Base-by-base conservation (phyloP, 2,113 vertebrate species). In the Eleginops maclovinus region DNA sequence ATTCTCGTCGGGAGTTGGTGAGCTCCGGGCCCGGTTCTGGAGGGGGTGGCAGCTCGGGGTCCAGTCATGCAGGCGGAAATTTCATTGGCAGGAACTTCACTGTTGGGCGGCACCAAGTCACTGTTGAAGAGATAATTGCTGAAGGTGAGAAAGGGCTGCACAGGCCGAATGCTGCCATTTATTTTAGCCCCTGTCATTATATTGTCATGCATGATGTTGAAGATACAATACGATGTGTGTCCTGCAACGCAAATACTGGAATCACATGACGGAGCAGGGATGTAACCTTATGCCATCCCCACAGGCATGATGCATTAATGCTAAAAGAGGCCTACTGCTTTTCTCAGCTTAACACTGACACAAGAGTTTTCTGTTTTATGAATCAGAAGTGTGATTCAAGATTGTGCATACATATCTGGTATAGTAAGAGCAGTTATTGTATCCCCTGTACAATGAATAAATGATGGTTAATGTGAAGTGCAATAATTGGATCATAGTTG, bases 81-180 rank as follows among this genome's bases (percentile, higher is more conserved):
- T 98, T 98, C 93, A 95, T 99, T 68, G 98, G 98, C 51, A 89
- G 97, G 78, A 95, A 95, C 60, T 99, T 99, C 89, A 96, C 93
- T 64, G 94, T 99, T 54, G 98, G 98, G 31, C 94, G 97, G 26
- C 93, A 97, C 91, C 98, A 99, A 89, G 98, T 99, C 90, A 99
- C 97, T 0, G 98, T 99, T 78, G 98, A 99, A 59, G 98, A 99
- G 93, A 97, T 97, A 73, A 89, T 99, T 84, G 98, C 98, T 9
- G 98, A 99, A 98, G 98, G 98, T 99, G 83, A 84, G 89, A 56
- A 7, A 4, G 9, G 36, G 51, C 4, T 46, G 58, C 50, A 53
- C 26, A 12, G 22, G 40, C 31, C 60, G 47, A 12, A 47, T 59
- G 51, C 26, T 84, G 47, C 28, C 9, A 5, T 68, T 59, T 71